Evolutionary conservation across 1,140 invertebrate species (phyloP), one percentile per base, ranked within the genome.

Genomic region (Belonocnema kinseyi): DNA sequence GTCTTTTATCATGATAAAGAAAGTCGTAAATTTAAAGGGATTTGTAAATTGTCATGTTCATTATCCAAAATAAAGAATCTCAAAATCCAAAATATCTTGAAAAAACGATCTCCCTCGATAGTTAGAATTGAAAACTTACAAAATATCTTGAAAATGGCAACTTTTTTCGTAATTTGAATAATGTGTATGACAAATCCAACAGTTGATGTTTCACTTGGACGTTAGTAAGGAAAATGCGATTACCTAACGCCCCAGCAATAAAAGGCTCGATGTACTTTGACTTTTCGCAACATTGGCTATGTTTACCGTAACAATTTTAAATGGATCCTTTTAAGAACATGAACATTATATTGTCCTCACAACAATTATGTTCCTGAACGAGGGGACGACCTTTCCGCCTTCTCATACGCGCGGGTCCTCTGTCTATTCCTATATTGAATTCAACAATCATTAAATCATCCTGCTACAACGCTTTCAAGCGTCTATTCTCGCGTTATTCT

Each of bases 341-440:
- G 61, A 66, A 66, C 26, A 66, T 40, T 16, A 14, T 21, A 66
- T 66, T 66, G 26, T 66, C 61, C 61, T 66, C 33, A 16, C 26
- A 66, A 66, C 61, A 66, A 66, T 66, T 66, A 66, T 66, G 14
- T 40, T 66, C 26, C 26, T 46, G 4, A 66, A 66, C 33, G 13
- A 66, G 61, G 61, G 61, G 26, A 40, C 61, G 61, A 66, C 52
- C 79, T 81, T 83, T 83, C 82, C 82, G 82, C 82, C 82, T 80
- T 83, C 82, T 82, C 71, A 52, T 52, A 33, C 40, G 26, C 66
- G 75, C 46, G 33, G 66, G 66, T 83, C 79, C 79, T 81, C 77
- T 83, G 81, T 83, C 76, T 61, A 76, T 78, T 46, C 73, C 76
- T 73, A 72, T 79, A 74, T 77, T 66, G 26, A 66, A 66, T 66